Evolutionary conservation across 2,888 invertebrate species (phyloP).

Genomic region (Sceliomorpha sp.): DNA sequence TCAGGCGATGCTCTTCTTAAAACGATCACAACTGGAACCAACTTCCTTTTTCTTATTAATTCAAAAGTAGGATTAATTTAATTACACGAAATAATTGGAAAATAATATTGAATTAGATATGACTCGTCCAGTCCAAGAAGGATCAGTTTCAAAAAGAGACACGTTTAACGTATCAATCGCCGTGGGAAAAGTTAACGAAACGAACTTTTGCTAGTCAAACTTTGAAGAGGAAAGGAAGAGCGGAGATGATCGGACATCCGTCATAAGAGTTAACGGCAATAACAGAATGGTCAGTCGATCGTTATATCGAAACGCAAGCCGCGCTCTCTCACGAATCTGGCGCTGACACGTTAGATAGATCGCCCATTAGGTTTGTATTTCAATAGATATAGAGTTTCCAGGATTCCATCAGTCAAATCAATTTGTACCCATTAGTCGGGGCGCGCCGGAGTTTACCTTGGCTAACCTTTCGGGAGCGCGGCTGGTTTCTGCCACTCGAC

Average conservation of each 20-base stretch:
- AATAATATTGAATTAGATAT: background rate
- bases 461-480: conserved; percentile 54
- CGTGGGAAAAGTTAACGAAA: conserved; percentile 8
- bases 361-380: conserved; percentile 77
- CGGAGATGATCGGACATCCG: conserved; percentile 22
- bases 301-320: conserved; percentile 50
- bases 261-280: conserved; percentile 39
- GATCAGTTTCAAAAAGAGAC: background rate
- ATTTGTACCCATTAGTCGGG: conserved; percentile 78
- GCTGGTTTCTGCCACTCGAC: conserved; percentile 40
- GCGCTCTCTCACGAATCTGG: conserved; percentile 60
- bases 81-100: no score
- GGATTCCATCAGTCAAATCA: conserved; percentile 77
- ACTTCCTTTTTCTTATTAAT: no score
- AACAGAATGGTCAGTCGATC: conserved; percentile 41
- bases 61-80: no score
- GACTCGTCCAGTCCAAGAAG: background rate
- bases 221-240: conserved; percentile 13
- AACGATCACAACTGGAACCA: no score
- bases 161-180: conserved; percentile 12
- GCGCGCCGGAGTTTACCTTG: conserved; percentile 56
- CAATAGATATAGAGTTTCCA: conserved; percentile 75
- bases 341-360: conserved; percentile 77
- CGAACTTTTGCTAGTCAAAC: conserved; percentile 23
- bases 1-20: background rate